Evolutionary conservation across 2,888 invertebrate species (phyloP).

Genomic region (Helleia helle): DNA sequence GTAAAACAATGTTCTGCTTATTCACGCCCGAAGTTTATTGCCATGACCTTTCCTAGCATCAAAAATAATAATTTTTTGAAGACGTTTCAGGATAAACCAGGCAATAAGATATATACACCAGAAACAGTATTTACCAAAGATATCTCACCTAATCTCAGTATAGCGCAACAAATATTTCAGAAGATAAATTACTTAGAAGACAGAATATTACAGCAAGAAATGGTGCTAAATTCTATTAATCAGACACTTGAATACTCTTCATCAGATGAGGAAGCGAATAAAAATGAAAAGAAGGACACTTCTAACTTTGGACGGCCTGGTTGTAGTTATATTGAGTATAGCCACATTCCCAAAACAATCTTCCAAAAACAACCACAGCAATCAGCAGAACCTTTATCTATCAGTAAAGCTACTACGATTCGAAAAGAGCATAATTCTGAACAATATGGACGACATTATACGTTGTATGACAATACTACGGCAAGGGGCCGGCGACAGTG

Average conservation of each 20-base stretch:
- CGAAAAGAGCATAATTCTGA: constrained; percentile 63
- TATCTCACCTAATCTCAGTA: constrained; percentile 26
- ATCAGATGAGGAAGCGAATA: constrained; percentile 45
- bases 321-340: constrained; percentile 62
- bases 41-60: constrained; percentile 42
- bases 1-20: constrained; percentile 50
- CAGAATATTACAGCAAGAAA: constrained; percentile 52
- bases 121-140: constrained; percentile 40
- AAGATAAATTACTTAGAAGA: constrained; percentile 49
- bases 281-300: constrained; percentile 31
- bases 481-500: constrained; percentile 55
- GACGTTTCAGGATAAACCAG: constrained; percentile 33
- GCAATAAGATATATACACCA: constrained; percentile 41
- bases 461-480: constrained; percentile 60
- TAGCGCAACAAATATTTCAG: constrained; percentile 37
- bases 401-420: constrained; percentile 50
- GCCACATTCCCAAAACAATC: constrained; percentile 60
- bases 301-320: constrained; percentile 38
- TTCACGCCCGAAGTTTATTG: constrained; percentile 36
- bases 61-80: constrained; percentile 29
- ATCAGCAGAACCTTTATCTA: constrained; percentile 42
- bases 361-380: constrained; percentile 55
- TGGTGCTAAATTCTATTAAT: constrained; percentile 50
- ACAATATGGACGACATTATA: constrained; percentile 61
- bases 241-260: constrained; percentile 44